Percentiles rank a stretch among this genome's conserved stretches.
These are phyloP conservation scores for Palythoa grandiflora DNA, from an alignment of 92 coral and sea anemone genomes.

Conservation along the genomic window DNA sequence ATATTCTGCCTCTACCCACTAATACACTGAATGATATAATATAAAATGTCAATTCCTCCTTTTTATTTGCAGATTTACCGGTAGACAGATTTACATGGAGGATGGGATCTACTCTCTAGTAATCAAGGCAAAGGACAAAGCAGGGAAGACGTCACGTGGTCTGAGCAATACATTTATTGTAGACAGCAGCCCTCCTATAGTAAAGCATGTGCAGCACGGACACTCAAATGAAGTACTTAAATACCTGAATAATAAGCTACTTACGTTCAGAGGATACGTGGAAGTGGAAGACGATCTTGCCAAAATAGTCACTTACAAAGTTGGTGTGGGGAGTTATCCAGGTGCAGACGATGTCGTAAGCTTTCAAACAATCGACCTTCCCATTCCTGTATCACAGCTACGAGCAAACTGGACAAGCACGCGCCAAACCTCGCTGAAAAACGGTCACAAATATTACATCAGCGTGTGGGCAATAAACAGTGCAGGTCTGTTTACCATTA, in stretches of 20 bases:
- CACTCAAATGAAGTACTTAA: constrained; percentile 53
- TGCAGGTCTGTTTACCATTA: constrained; percentile 81
- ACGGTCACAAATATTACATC: constrained; percentile 81
- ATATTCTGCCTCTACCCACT: too few species aligned
- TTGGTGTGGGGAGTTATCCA: constrained; percentile 87
- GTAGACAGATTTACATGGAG: constrained; percentile 76
- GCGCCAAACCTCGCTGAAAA: constrained; percentile 55
- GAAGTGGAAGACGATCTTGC: constrained; percentile 89
- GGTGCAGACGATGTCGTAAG: constrained; percentile 90
- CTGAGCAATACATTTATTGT: constrained; percentile 88
- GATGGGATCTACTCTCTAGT: constrained; percentile 92
- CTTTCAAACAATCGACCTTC: constrained; percentile 51
- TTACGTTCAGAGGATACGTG: constrained; percentile 72
- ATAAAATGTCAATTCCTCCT: background rate
- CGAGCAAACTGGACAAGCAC: constrained; percentile 88
- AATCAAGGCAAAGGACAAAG: constrained; percentile 88
- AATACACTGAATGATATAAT: too few species aligned
- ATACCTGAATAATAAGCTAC: constrained; percentile 41
- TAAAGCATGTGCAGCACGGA: constrained; percentile 82
- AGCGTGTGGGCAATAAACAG: constrained; percentile 79
- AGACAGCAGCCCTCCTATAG: constrained; percentile 85
- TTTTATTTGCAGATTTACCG: constrained; percentile 60
- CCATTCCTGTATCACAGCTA: constrained; percentile 55
- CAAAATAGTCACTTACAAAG: constrained; percentile 74
- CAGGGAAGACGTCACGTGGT: constrained; percentile 78